A percentile compares a stretch with the other conserved stretches of the same genome.
Conservation (phyloP, 1,140 invertebrate genomes). For the Oscheius sp. region DNA sequence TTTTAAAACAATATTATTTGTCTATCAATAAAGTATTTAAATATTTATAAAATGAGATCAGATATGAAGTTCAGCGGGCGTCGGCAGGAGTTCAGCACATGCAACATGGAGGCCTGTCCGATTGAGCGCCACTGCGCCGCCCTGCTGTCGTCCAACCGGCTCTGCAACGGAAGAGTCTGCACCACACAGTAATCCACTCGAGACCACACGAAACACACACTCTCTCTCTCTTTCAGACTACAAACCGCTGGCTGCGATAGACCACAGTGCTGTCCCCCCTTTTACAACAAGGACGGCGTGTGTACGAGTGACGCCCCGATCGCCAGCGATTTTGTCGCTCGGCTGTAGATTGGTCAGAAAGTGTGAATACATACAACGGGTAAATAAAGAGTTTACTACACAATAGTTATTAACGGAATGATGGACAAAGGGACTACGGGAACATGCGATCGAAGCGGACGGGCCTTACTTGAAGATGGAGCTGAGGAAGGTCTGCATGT, state of each 20-base stretch:
- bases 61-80: background rate
- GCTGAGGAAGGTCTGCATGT: constrained; percentile 63
- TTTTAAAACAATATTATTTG: too few relatives aligned
- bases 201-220: constrained; percentile 71
- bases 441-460: too few relatives aligned
- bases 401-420: too few relatives aligned
- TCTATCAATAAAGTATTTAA: background rate
- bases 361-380: too few relatives aligned
- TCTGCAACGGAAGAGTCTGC: constrained; percentile 48
- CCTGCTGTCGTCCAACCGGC: constrained; percentile 46
- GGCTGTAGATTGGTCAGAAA: too few relatives aligned
- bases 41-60: background rate
- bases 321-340: background rate
- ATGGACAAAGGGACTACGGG: too few relatives aligned
- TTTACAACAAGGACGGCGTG: constrained; percentile 44
- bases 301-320: constrained; percentile 38
- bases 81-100: constrained; percentile 28
- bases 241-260: constrained; percentile 45
- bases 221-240: constrained; percentile 36
- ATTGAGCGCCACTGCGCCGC: constrained; percentile 44
- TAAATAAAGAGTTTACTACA: too few relatives aligned
- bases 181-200: constrained; percentile 59
- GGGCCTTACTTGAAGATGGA: constrained; percentile 30
- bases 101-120: constrained; percentile 56
- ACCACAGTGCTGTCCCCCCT: constrained; percentile 56